Conservation (phyloP, 64 coral and sea anemone genomes). For the Stylophora pistillata region DNA sequence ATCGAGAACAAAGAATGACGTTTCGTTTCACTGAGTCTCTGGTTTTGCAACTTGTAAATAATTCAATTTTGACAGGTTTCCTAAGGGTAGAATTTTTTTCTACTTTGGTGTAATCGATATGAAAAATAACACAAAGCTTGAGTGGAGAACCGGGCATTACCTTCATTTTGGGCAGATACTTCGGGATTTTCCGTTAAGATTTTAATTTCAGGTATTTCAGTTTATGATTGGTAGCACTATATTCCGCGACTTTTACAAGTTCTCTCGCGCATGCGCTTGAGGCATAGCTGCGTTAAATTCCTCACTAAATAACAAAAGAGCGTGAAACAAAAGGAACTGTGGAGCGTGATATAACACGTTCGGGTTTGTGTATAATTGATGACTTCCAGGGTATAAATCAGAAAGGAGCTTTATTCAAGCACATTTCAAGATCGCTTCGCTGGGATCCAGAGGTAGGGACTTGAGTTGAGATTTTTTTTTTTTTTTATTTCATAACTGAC, state of each 20-base stretch:
- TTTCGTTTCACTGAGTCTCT: conserved; percentile 21
- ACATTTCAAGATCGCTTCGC: conserved; percentile 58
- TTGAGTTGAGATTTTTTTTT: not conserved
- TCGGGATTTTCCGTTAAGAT: not conserved
- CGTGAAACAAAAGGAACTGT: not conserved
- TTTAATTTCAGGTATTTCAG: not conserved
- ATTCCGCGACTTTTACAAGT: not conserved
- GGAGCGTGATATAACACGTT: conserved; percentile 58
- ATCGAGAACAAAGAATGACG: conserved; percentile 7
- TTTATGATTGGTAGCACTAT: not conserved
- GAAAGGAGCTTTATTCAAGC: conserved; percentile 58
- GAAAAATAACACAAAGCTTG: not conserved
- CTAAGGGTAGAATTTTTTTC: not conserved
- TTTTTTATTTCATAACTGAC: not conserved
- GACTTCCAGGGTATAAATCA: conserved; percentile 54
- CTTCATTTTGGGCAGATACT: not conserved
- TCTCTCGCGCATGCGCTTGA: conserved; percentile 20
- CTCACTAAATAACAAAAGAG: conserved; percentile 2
- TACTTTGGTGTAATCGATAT: not conserved
- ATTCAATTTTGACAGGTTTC: conserved; percentile 18
- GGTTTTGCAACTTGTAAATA: conserved; percentile 29
- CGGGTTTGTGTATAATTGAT: conserved; percentile 58
- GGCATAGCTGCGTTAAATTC: conserved; percentile 26
- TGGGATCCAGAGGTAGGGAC: conserved; percentile 53
- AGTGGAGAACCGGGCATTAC: not conserved